Percentiles rank a stretch among this genome's conserved stretches.
These are phyloP conservation scores for Tricholauxania praeusta DNA, from an alignment of 2,888 invertebrate species.

Conservation along the genomic window DNA sequence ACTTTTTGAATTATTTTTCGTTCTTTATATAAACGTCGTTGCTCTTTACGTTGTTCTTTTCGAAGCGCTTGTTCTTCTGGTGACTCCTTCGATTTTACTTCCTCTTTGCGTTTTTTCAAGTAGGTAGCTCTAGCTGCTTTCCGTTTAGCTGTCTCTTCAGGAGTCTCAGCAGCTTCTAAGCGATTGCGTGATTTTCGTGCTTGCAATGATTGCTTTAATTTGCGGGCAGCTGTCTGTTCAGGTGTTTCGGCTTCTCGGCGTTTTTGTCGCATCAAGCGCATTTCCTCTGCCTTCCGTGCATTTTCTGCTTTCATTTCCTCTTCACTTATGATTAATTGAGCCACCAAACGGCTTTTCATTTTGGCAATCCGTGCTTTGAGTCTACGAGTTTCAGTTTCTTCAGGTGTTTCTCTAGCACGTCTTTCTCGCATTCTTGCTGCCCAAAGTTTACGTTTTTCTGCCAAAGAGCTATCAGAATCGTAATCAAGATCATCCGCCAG, in stretches of 20 bases:
- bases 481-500: neutral
- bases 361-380: conserved; percentile 47
- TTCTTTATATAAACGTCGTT: conserved; percentile 1
- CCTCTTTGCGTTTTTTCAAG: conserved; percentile 20
- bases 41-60: conserved; percentile 20
- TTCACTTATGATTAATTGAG: conserved; percentile 45
- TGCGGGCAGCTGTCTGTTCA: conserved; percentile 36
- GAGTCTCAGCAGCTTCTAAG: conserved; percentile 35
- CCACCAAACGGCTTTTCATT: conserved; percentile 49
- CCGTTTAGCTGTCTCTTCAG: conserved; percentile 41
- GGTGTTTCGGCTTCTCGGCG: conserved; percentile 38
- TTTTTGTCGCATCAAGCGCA: conserved; percentile 38
- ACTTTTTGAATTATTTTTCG: neutral
- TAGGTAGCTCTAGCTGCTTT: conserved; percentile 25
- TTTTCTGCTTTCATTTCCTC: conserved; percentile 38
- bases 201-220: conserved; percentile 22
- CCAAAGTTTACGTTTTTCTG: neutral
- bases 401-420: conserved; percentile 37
- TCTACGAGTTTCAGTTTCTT: conserved; percentile 39
- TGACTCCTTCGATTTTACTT: conserved; percentile 15
- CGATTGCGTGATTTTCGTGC: conserved; percentile 30
- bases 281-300: conserved; percentile 35
- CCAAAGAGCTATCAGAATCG: neutral
- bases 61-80: conserved; percentile 29
- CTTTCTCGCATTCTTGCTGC: conserved; percentile 32